Evolutionary conservation across 2,888 invertebrate species (phyloP).

Genomic region (Acleris emargana): DNA sequence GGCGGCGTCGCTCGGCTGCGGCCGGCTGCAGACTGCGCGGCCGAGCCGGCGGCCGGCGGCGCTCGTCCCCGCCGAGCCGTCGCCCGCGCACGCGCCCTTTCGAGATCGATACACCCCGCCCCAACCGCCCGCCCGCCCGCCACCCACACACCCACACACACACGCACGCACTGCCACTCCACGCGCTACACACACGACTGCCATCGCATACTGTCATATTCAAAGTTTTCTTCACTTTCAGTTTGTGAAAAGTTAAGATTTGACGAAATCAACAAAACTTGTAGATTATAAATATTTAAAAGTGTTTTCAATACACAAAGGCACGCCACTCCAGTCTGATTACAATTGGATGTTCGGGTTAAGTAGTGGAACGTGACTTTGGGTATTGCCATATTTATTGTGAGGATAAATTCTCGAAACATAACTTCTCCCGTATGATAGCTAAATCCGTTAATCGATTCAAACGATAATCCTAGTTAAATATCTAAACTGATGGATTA

Average conservation of each 20-base stretch:
- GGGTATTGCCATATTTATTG: neutral
- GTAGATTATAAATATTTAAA: neutral
- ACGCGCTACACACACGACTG: slow-evolving; percentile 51
- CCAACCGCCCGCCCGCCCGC: slow-evolving; percentile 65
- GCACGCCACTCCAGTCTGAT: too few relatives aligned
- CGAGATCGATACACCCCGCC: slow-evolving; percentile 80
- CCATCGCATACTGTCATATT: slow-evolving; percentile 58
- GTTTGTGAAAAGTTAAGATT: slow-evolving; percentile 50
- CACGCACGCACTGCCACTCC: slow-evolving; percentile 53
- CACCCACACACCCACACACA: slow-evolving; percentile 54
- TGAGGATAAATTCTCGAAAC: neutral
- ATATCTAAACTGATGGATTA: neutral
- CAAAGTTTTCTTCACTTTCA: slow-evolving; percentile 49
- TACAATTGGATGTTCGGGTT: too few relatives aligned
- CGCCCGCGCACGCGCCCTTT: slow-evolving; percentile 62
- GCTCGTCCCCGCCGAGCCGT: slow-evolving; percentile 56
- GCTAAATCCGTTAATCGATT: neutral
- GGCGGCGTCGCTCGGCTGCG: slow-evolving; percentile 71
- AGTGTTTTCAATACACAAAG: too few relatives aligned
- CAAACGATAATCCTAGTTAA: neutral
- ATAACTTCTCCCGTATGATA: neutral
- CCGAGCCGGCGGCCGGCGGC: slow-evolving; percentile 50
- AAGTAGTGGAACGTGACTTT: too few relatives aligned
- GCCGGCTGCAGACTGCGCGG: slow-evolving; percentile 80
- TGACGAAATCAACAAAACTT: slow-evolving; percentile 26